Evolutionary conservation across 2,888 invertebrate genomes (phyloP).

Genomic region (Plebejus melissa): DNA sequence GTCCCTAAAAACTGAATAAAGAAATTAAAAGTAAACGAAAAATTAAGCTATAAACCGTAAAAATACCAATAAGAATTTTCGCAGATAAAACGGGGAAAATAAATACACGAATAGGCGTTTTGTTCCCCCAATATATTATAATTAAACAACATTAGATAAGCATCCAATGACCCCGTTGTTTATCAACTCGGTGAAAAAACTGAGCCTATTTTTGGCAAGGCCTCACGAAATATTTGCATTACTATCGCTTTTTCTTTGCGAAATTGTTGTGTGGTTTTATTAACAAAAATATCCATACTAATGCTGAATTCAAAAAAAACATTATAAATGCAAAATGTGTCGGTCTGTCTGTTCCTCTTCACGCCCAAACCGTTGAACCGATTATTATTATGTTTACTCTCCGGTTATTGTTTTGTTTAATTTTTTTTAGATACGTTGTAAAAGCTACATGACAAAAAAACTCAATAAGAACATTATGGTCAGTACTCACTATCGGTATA

Average conservation of each 20-base stretch:
- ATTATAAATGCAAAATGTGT: too few relatives aligned
- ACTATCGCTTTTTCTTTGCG: background rate
- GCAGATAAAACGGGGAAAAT: background rate
- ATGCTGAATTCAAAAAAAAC: too few relatives aligned
- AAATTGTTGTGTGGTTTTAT: background rate
- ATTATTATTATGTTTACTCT: too few relatives aligned
- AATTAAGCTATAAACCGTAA: background rate
- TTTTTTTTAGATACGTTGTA: too few relatives aligned
- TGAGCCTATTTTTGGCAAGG: background rate
- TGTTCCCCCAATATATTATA: conserved; percentile 1
- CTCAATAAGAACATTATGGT: too few relatives aligned
- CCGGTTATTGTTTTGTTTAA: too few relatives aligned
- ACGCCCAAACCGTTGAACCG: too few relatives aligned
- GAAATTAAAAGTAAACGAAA: background rate
- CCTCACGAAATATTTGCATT: conserved; percentile 20
- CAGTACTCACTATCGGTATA: too few relatives aligned
- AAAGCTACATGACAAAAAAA: too few relatives aligned
- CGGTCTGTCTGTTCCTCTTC: too few relatives aligned
- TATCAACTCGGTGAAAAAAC: conserved; percentile 16
- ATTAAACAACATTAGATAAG: conserved; percentile 10
- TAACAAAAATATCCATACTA: background rate
- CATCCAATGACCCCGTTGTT: conserved; percentile 15
- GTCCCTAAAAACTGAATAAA: background rate
- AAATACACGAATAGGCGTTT: conserved; percentile 4
- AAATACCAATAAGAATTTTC: background rate